Evolutionary conservation across 1,140 invertebrate species (phyloP), one percentile per base, ranked within the genome.

Genomic region (Diorhabda elongata): DNA sequence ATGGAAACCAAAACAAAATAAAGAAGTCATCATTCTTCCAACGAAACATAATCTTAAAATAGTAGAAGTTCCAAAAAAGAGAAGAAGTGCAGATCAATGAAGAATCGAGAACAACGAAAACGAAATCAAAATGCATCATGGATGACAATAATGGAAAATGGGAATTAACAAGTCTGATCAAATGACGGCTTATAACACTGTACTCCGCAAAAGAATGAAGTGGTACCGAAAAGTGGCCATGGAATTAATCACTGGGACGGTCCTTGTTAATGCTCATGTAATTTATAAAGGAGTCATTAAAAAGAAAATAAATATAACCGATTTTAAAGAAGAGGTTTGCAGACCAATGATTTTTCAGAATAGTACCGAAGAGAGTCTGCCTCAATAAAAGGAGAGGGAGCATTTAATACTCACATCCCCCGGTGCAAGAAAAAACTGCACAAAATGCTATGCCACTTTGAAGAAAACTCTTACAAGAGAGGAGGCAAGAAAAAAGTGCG

Each of bases 171-270:
- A 45, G 47, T 63, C 61, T 43, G 61, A 63, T 45, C 44, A 63
- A 59, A 80, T 82, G 73, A 74, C 75, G 42, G 64, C 73, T 6
- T 81, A 83, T 74, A 71, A 76, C 65, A 71, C 76, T 8, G 73
- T 73, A 45, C 70, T 80, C 42, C 70, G 76, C 67, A 74, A 74
- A 74, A 71, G 73, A 61, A 56, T 80, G 42, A 80, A 80, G 43
- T 81, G 77, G 79, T 81, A 76, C 57, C 60, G 76, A 58, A 81
- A 81, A 69, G 57, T 80, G 52, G 75, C 70, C 5, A 67, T 80
- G 66, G 73, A 80, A 70, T 64, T 80, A 2, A 60, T 81, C 41
- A 71, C 77, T 63, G 77, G 76, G 9, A 78, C 74, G 63, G 69
- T 73, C 3, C 43, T 79, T 57, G 71, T 79, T 9, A 63, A 78